Percentiles rank a stretch among this genome's conserved stretches.
Evolutionary conservation across 2,888 invertebrate species (phyloP).

Genomic region (Myopa testacea): DNA sequence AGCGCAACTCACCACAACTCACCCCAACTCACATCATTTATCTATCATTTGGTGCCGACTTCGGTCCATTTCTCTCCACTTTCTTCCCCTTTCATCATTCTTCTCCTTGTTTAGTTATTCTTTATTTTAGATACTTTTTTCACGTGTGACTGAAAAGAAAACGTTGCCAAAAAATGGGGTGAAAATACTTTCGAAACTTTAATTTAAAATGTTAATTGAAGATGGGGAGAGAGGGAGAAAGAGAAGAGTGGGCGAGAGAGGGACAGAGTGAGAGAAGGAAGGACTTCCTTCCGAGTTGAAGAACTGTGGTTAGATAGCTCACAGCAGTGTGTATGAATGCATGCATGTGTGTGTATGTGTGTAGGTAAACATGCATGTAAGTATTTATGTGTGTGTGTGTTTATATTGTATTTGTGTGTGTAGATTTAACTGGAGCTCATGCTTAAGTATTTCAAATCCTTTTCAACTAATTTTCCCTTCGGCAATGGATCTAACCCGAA

Average conservation of each 20-base stretch:
- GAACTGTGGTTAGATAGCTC: no score
- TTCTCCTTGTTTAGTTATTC: neutral
- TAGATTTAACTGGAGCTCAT: no score
- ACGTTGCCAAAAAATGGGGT: neutral
- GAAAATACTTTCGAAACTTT: neutral
- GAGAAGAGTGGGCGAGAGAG: no score
- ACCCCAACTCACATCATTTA: neutral
- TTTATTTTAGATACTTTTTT: neutral
- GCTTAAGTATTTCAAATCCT: no score
- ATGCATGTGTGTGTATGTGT: neutral
- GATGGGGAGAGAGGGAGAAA: no score
- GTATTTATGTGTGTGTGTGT: neutral
- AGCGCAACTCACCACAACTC: neutral
- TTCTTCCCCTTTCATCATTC: neutral
- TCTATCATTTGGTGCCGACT: neutral
- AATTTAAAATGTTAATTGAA: no score
- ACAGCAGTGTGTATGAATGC: no score
- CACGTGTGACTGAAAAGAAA: neutral
- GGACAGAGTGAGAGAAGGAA: no score
- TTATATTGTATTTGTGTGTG: neutral
- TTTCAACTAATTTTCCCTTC: no score
- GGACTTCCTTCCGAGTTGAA: no score
- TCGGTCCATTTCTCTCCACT: no score
- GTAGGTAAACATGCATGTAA: neutral
- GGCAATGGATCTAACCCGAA: no score